These are phyloP conservation scores for Ophion ellenae DNA, from an alignment of 2,888 invertebrate genomes.

Conservation along the genomic window DNA sequence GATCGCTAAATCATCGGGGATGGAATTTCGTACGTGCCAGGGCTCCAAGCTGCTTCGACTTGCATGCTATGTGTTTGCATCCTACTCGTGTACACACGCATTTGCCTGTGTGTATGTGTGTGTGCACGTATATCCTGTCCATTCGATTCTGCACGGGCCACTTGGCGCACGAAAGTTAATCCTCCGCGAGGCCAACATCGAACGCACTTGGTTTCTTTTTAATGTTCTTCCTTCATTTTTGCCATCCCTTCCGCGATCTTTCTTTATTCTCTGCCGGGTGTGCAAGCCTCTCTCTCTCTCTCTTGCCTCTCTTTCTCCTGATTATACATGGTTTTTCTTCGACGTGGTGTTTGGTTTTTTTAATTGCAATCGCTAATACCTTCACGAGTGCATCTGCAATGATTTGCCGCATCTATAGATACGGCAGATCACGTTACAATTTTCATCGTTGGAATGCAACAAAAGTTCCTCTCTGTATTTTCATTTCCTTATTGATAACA, in stretches of 20 bases:
- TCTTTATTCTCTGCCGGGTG: constrained; percentile 39
- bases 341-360: too few relatives aligned
- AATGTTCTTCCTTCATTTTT: constrained; percentile 18
- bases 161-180: constrained; percentile 60
- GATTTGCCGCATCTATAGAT: too few relatives aligned
- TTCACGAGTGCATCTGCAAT: too few relatives aligned
- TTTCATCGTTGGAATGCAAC: too few relatives aligned
- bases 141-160: constrained; percentile 56
- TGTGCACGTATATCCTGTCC: constrained; percentile 36
- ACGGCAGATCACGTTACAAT: too few relatives aligned
- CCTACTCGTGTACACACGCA: background rate
- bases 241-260: constrained; percentile 16
- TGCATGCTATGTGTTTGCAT: constrained; percentile 24
- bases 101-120: background rate
- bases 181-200: constrained; percentile 52
- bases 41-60: constrained; percentile 38
- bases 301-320: background rate
- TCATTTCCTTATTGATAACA: too few relatives aligned
- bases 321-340: too few relatives aligned
- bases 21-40: constrained; percentile 73
- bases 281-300: constrained; percentile 1
- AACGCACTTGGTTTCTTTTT: constrained; percentile 30
- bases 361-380: too few relatives aligned
- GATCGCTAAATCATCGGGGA: constrained; percentile 72
- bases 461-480: too few relatives aligned